phyloP scores from a whole-genome alignment of 92 coral and sea anemone genomes.

The Siderastrea siderea region DNA sequence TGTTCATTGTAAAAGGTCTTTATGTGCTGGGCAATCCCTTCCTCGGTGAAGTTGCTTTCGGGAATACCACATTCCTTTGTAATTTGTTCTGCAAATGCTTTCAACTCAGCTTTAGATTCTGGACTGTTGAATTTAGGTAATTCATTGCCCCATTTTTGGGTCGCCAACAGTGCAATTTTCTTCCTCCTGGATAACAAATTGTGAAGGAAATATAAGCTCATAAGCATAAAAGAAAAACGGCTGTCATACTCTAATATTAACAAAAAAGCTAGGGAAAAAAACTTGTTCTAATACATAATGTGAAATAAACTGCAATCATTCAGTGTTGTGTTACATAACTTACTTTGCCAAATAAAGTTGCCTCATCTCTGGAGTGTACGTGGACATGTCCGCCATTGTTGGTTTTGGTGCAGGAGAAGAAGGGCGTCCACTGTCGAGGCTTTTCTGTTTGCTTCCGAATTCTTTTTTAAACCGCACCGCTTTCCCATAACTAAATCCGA shows the following conservation, averaged over 20 bases:
- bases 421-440: slow-evolving; percentile 22
- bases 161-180: slow-evolving; percentile 48
- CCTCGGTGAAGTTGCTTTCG: slow-evolving; percentile 46
- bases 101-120: slow-evolving; percentile 57
- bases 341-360: slow-evolving; percentile 63
- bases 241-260: slow-evolving; percentile 11
- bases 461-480: slow-evolving; percentile 58
- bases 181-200: slow-evolving; percentile 34
- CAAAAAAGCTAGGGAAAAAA: slow-evolving; percentile 21
- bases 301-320: slow-evolving; percentile 33
- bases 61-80: slow-evolving; percentile 53
- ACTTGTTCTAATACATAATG: slow-evolving; percentile 16
- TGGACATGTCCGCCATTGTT: slow-evolving; percentile 59
- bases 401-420: slow-evolving; percentile 47
- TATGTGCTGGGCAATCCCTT: slow-evolving; percentile 55
- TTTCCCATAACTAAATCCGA: slow-evolving; percentile 55
- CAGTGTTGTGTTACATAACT: slow-evolving; percentile 45
- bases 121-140: slow-evolving; percentile 57
- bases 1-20: slow-evolving; percentile 53
- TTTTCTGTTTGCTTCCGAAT: slow-evolving; percentile 45
- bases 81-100: slow-evolving; percentile 44
- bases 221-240: slow-evolving; percentile 9
- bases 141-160: slow-evolving; percentile 46
- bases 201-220: slow-evolving; percentile 23
- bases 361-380: slow-evolving; percentile 57